phyloP scores from a whole-genome alignment of 2,888 invertebrate species.

The Hymenopus coronatus region DNA sequence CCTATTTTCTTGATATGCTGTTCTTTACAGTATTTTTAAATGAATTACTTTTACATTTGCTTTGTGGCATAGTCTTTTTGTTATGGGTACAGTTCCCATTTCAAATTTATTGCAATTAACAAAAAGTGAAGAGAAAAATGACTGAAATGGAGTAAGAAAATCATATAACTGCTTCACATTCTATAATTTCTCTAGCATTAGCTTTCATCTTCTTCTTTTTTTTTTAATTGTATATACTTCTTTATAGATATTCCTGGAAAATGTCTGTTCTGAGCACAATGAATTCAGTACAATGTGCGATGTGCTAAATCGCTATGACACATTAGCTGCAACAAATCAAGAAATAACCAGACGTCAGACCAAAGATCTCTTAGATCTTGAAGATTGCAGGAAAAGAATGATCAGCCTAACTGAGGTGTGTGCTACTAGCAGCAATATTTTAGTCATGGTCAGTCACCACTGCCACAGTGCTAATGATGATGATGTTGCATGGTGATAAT shows the following conservation, averaged over 20 bases:
- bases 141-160: too few species aligned
- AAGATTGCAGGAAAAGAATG: constrained; percentile 58
- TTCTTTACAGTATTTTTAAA: too few species aligned
- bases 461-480: too few species aligned
- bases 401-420: constrained; percentile 51
- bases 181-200: not conserved
- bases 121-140: too few species aligned
- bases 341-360: constrained; percentile 57
- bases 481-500: too few species aligned
- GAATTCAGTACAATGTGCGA: constrained; percentile 60
- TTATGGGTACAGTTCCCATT: too few species aligned
- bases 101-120: too few species aligned
- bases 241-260: constrained; percentile 57
- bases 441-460: too few species aligned
- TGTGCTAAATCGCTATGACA: constrained; percentile 63
- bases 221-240: not conserved
- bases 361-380: constrained; percentile 55
- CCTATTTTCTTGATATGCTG: too few species aligned
- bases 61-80: too few species aligned
- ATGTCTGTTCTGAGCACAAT: constrained; percentile 53
- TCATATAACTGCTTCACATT: too few species aligned
- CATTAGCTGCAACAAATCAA: constrained; percentile 58
- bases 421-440: not conserved
- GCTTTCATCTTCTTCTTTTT: not conserved
- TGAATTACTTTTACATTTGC: too few species aligned